Percentiles rank a stretch among this genome's conserved stretches.
These are phyloP conservation scores for Leptodactylus fuscus DNA, from an alignment of 2,113 vertebrate genomes.

Conservation along the genomic window DNA sequence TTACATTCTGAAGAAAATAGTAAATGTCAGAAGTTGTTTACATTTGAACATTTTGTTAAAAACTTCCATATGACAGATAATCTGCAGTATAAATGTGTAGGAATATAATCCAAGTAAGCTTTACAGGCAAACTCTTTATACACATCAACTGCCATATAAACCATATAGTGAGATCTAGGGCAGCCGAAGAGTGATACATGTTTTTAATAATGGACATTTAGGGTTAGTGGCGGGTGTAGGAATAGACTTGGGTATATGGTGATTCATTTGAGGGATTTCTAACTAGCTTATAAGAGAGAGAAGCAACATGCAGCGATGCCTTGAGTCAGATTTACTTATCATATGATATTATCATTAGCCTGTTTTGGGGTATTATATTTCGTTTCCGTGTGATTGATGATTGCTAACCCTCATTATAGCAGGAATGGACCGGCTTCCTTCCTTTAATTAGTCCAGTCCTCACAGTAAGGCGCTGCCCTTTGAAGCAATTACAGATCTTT, in stretches of 20 bases:
- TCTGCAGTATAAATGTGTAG: constrained; percentile 6
- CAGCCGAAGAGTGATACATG: not conserved
- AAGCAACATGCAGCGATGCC: not conserved
- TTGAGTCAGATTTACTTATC: not conserved
- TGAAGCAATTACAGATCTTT: constrained; percentile 23
- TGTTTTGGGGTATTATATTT: constrained; percentile 28
- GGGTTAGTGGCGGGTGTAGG: not conserved
- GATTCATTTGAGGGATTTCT: not conserved
- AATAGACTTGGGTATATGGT: not conserved
- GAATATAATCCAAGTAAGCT: constrained; percentile 15
- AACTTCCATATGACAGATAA: constrained; percentile 10
- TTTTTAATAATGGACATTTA: not conserved
- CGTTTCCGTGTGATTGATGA: constrained; percentile 30
- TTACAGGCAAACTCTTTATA: not conserved
- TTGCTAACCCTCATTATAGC: constrained; percentile 42
- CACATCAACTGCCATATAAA: constrained; percentile 12
- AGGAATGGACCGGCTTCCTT: not conserved
- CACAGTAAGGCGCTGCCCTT: constrained; percentile 38
- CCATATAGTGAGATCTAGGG: not conserved
- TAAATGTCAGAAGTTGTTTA: not conserved
- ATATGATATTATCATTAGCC: constrained; percentile 4
- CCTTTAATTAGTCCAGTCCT: constrained; percentile 26
- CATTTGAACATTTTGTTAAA: constrained; percentile 12
- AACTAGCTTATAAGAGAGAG: not conserved
- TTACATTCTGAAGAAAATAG: not conserved